Conservation (phyloP, 2,888 invertebrate genomes). For the Macropis europaea region DNA sequence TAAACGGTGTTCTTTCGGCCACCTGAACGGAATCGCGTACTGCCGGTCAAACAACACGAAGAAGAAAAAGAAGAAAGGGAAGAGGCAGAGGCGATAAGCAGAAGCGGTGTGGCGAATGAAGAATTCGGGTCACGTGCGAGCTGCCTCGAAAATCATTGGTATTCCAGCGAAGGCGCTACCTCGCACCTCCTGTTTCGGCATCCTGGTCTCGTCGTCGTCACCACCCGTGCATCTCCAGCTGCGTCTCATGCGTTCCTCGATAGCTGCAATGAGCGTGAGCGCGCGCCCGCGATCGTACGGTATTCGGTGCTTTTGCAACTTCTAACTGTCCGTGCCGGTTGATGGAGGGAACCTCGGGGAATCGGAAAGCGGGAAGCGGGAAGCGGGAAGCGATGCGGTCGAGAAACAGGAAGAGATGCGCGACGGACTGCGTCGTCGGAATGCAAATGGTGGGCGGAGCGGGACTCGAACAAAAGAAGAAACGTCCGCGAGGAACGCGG, state of each 20-base stretch:
- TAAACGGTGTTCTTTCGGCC: background rate
- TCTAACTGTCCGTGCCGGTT: no score
- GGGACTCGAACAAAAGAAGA: slow-evolving; percentile 28
- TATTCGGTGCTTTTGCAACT: no score
- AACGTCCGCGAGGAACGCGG: slow-evolving; percentile 12
- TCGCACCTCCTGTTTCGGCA: no score
- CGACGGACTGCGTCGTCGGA: slow-evolving; percentile 64
- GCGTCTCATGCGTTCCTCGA: no score
- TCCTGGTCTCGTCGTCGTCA: background rate
- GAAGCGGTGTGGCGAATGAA: background rate
- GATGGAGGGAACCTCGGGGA: no score
- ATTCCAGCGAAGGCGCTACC: slow-evolving; percentile 10
- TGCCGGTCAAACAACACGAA: background rate
- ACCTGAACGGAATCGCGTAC: background rate
- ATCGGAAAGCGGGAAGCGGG: background rate
- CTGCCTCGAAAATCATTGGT: slow-evolving; percentile 21
- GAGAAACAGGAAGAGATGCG: slow-evolving; percentile 59
- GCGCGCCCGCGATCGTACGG: no score
- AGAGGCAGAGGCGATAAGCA: background rate
- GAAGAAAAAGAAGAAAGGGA: background rate
- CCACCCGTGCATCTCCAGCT: background rate
- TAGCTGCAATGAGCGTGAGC: no score
- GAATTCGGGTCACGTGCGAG: slow-evolving; percentile 15
- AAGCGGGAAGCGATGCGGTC: slow-evolving; percentile 23
- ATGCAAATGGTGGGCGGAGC: slow-evolving; percentile 67